Percentiles rank a stretch among this genome's conserved stretches.
These are phyloP conservation scores for Archilochus colubris DNA, from an alignment of 2,113 vertebrate genomes.

Conservation along the genomic window DNA sequence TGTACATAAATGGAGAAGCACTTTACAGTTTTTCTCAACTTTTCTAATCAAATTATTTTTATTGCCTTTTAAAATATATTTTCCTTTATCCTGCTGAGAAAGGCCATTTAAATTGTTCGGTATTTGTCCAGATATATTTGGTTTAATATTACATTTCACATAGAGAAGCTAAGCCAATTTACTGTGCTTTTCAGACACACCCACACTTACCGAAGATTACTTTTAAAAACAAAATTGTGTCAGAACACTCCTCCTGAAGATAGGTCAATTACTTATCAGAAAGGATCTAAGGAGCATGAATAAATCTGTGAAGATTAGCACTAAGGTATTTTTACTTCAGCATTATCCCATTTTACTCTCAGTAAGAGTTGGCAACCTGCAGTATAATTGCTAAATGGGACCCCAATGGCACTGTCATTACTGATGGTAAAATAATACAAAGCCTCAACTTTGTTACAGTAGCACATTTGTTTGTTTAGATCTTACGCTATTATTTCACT, in stretches of 20 bases:
- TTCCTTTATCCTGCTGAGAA: background rate
- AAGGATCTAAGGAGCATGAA: background rate
- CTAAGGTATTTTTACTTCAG: background rate
- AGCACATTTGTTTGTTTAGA: background rate
- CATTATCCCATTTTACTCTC: background rate
- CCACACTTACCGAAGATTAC: background rate
- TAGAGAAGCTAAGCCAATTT: background rate
- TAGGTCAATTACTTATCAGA: background rate
- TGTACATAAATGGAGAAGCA: background rate
- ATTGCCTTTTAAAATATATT: background rate
- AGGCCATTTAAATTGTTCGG: background rate
- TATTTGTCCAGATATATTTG: background rate
- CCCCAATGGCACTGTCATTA: background rate
- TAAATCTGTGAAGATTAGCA: background rate
- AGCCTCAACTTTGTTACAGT: background rate
- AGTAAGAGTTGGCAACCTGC: background rate
- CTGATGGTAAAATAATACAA: background rate
- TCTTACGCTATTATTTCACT: background rate
- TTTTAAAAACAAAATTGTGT: background rate
- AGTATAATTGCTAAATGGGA: background rate
- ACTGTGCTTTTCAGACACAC: background rate
- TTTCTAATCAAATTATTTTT: background rate
- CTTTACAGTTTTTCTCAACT: background rate
- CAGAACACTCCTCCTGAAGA: background rate
- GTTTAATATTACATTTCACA: background rate